Evolutionary conservation across 1,140 invertebrate species (phyloP), one percentile per base, ranked within the genome.

Genomic region (Papilio dardanus): DNA sequence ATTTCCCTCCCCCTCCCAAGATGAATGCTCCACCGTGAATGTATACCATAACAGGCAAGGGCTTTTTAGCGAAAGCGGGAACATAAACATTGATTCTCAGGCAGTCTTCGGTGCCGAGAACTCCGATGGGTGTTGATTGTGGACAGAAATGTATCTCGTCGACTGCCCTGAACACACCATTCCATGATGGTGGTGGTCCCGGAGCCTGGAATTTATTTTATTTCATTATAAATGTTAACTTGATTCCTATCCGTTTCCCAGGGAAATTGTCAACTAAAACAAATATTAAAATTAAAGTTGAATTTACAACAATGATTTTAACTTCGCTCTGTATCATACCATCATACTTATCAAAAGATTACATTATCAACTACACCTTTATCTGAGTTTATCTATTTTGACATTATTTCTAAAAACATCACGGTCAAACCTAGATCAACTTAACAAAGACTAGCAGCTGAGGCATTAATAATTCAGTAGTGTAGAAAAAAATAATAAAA

Each of bases 1-100:
- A 79, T 76, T 94, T 93, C 28, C 94, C 93, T 3, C 94, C 94
- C 50, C 94, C 93, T n/a, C 95, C 95, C 8, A 86, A 16, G 3
- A 94, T 88, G 84, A 96, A 96, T 7, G 90, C 94, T 76, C 96
- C 96, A 16, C 95, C 95, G 78, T 96, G 95, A 24, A 96, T 94
- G 81, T 89, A 96, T 3, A 96, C 94, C 94, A 96, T 95, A 0
- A 96, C 95, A 14, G 95, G 91, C 3, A 92, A 74, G 1, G 88
- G 83, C 77, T 81, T 80, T 81, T 78, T 84, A 77, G 85, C 71
- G n/a, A 74, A 74, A 16, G 81, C 79, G 30, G 92, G 92, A 31
- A 90, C 88, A 37, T 90, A 91, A 0, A 93, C 85, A 76, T 91
- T 93, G 28, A 91, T 81, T 77, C 84, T 89, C 3, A 93, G 76